Conservation (phyloP, 1,140 invertebrate species). For the Episyrphus balteatus region DNA sequence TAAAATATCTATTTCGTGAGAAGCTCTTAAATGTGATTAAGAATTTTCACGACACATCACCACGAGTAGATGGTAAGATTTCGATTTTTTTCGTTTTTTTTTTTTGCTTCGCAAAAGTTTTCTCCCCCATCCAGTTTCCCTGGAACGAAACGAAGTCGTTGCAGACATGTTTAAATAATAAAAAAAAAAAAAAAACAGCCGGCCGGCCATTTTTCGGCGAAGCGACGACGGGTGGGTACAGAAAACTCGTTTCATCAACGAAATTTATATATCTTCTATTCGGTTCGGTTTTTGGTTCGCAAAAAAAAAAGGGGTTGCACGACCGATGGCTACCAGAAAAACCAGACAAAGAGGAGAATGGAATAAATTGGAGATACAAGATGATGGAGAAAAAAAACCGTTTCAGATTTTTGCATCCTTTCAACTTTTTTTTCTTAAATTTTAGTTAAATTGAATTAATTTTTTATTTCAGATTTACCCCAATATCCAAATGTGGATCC, state of each 20-base stretch:
- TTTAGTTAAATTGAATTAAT: not conserved
- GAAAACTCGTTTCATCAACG: too few relatives aligned
- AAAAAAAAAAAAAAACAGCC: too few relatives aligned
- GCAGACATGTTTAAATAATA: not conserved
- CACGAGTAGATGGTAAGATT: conserved; percentile 46
- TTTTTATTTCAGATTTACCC: conserved; percentile 45
- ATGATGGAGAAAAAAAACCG: too few relatives aligned
- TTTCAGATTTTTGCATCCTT: too few relatives aligned
- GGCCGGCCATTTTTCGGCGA: too few relatives aligned
- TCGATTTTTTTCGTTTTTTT: not conserved
- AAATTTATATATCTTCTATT: not conserved
- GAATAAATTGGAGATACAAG: too few relatives aligned
- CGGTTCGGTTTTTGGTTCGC: not conserved
- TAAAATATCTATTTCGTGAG: conserved; percentile 78
- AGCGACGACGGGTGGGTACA: too few relatives aligned
- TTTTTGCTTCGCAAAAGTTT: not conserved
- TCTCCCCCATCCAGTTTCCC: not conserved
- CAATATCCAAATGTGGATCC: conserved; percentile 81
- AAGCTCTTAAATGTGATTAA: conserved; percentile 78
- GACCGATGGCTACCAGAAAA: too few relatives aligned
- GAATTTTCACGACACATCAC: conserved; percentile 71
- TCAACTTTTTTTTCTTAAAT: not conserved
- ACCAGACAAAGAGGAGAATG: too few relatives aligned
- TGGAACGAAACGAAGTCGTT: too few relatives aligned
- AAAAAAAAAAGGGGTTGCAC: too few relatives aligned